Percentiles rank a stretch among this genome's conserved stretches.
Conservation (phyloP, 2,797 vertebrate species). For the Pseudomugil gertrudae region DNA sequence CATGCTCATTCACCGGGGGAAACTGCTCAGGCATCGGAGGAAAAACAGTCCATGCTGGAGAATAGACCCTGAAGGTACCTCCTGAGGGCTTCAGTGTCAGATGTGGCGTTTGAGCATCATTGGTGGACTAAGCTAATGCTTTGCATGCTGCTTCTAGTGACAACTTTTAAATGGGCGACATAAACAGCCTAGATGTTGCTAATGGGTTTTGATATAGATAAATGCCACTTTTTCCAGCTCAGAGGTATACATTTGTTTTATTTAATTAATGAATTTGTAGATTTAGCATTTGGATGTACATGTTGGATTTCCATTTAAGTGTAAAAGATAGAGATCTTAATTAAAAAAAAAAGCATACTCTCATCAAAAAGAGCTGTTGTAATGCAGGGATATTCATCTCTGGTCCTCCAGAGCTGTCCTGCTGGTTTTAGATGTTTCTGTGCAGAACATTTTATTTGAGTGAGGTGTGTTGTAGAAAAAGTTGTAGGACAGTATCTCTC, state of each 20-base stretch:
- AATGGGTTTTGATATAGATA: background rate
- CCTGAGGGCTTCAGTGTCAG: slow-evolving; percentile 60
- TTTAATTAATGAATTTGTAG: no score
- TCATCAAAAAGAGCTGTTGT: no score
- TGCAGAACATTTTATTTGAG: no score
- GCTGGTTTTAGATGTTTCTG: no score
- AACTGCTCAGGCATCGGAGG: slow-evolving; percentile 42
- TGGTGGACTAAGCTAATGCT: slow-evolving; percentile 37
- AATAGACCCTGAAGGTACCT: slow-evolving; percentile 39
- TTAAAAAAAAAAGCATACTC: no score
- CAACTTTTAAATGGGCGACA: slow-evolving; percentile 3
- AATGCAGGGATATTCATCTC: no score
- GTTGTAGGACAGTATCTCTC: no score
- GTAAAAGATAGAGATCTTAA: background rate
- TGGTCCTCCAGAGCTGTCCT: no score
- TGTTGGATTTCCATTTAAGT: background rate
- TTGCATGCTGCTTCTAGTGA: slow-evolving; percentile 10
- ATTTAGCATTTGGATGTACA: background rate
- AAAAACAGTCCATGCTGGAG: slow-evolving; percentile 35
- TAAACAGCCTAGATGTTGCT: background rate
- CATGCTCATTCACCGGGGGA: slow-evolving; percentile 36
- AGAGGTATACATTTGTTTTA: no score
- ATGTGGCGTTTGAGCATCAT: slow-evolving; percentile 55
- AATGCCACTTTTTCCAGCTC: background rate
- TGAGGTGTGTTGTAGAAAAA: no score